Evolutionary conservation across 2,888 invertebrate species (phyloP).

Genomic region (Leptarthrus brevirostris): DNA sequence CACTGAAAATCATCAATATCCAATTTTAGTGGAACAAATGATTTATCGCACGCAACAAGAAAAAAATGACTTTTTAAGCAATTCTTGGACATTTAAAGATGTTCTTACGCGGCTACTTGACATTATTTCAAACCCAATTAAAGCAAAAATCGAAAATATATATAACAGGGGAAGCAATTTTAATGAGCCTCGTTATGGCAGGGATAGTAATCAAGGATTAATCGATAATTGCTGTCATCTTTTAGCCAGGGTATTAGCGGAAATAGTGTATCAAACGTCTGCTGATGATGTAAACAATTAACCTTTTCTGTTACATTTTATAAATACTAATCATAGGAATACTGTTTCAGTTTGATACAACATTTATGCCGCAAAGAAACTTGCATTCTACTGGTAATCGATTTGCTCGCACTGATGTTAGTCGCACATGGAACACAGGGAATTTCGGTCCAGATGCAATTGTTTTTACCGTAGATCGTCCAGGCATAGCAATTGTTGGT

Average conservation of each 20-base stretch:
- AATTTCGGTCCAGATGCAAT: conserved; percentile 97
- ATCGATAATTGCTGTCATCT: conserved; percentile 81
- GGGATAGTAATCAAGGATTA: conserved; percentile 69
- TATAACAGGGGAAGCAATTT: conserved; percentile 62
- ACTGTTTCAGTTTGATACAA: conserved; percentile 63
- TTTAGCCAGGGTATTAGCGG: conserved; percentile 85
- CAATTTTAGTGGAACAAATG: conserved; percentile 82
- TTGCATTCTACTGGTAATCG: conserved; percentile 88
- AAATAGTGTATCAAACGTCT: conserved; percentile 84
- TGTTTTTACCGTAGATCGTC: conserved; percentile 90
- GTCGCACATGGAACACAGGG: conserved; percentile 95
- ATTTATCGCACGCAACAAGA: conserved; percentile 74
- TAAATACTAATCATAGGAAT: too few species aligned
- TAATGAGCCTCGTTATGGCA: conserved; percentile 66
- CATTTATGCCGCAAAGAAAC: conserved; percentile 73
- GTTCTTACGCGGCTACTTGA: conserved; percentile 85
- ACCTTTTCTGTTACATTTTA: too few species aligned
- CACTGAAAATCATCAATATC: conserved; percentile 78
- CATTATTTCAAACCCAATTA: conserved; percentile 84
- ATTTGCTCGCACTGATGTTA: conserved; percentile 89
- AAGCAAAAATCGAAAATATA: conserved; percentile 66
- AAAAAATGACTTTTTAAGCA: conserved; percentile 64
- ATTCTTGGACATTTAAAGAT: conserved; percentile 74
- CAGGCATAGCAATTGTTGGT: conserved; percentile 90
- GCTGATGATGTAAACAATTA: conserved; percentile 77